Evolutionary conservation across 2,797 vertebrate species (phyloP).

Genomic region (Premnoplex brunnescens): DNA sequence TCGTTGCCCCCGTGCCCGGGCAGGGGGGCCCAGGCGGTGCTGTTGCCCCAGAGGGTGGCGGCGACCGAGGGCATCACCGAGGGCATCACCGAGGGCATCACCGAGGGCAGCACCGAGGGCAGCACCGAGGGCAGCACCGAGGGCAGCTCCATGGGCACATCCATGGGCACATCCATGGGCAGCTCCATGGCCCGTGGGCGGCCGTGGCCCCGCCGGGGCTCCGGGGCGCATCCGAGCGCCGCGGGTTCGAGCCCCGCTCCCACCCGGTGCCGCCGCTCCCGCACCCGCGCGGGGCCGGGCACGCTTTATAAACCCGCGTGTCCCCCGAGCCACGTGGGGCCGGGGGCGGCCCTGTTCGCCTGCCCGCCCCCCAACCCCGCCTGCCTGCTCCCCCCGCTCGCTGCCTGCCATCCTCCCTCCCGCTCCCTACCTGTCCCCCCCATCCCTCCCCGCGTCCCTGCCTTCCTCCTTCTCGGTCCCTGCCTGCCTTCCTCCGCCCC

Average conservation of each 20-base stretch:
- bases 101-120: no score
- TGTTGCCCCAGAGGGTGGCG: constrained; percentile 72
- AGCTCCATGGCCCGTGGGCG: neutral
- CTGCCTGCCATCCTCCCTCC: neutral
- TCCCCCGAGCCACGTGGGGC: neutral
- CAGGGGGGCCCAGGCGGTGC: constrained; percentile 52
- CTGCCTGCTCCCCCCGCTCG: neutral
- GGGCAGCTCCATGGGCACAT: constrained; percentile 74
- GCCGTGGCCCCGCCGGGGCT: neutral
- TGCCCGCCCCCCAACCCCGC: neutral
- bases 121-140: no score
- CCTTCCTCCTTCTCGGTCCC: neutral
- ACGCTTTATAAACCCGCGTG: neutral
- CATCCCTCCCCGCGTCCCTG: no score
- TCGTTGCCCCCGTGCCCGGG: constrained; percentile 66
- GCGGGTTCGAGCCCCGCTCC: neutral
- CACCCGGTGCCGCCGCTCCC: neutral
- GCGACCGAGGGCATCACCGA: constrained; percentile 68
- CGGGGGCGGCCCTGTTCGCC: neutral
- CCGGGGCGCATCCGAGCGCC: rapidly evolving
- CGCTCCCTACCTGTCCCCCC: neutral
- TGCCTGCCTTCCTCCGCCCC: neutral
- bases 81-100: constrained; percentile 61
- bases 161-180: neutral
- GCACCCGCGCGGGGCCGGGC: neutral